Conservation (phyloP, 1,140 invertebrate species). For the Mylabris phalerata region DNA sequence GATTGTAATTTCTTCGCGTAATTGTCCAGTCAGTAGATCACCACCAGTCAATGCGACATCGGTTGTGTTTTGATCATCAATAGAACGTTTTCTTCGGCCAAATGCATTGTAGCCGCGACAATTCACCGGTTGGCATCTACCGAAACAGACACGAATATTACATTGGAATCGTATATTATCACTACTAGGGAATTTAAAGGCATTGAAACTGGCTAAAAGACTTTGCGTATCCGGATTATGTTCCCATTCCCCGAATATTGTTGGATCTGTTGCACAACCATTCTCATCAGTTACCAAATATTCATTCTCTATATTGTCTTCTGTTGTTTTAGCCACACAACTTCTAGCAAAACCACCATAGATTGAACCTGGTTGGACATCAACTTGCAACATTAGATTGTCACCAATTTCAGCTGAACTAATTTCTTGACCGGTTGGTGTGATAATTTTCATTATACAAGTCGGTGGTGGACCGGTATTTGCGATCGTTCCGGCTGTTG, state of each 20-base stretch:
- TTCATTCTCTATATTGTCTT: slow-evolving; percentile 81
- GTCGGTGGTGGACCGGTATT: slow-evolving; percentile 91
- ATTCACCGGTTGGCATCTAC: slow-evolving; percentile 90
- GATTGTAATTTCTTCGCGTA: slow-evolving; percentile 88
- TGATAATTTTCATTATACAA: slow-evolving; percentile 87
- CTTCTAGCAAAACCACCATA: slow-evolving; percentile 90
- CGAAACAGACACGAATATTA: slow-evolving; percentile 91
- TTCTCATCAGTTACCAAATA: slow-evolving; percentile 91
- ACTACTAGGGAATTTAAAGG: slow-evolving; percentile 92
- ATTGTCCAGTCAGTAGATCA: slow-evolving; percentile 65
- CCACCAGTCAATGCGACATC: slow-evolving; percentile 49
- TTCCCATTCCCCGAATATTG: slow-evolving; percentile 90
- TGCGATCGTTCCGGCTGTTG: slow-evolving; percentile 89
- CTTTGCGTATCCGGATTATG: slow-evolving; percentile 76
- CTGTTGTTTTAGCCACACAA: slow-evolving; percentile 88
- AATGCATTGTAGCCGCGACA: slow-evolving; percentile 86
- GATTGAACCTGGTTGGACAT: slow-evolving; percentile 87
- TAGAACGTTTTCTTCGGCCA: slow-evolving; percentile 68
- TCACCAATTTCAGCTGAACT: slow-evolving; percentile 89
- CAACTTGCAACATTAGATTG: slow-evolving; percentile 82
- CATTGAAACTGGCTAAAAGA: slow-evolving; percentile 81
- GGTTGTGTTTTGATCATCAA: slow-evolving; percentile 50
- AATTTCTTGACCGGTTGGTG: slow-evolving; percentile 78
- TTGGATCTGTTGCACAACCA: slow-evolving; percentile 86
- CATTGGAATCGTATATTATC: slow-evolving; percentile 94